These are phyloP conservation scores for Palythoa heliodiscus DNA, from an alignment of 92 coral and sea anemone species.

Conservation along the genomic window DNA sequence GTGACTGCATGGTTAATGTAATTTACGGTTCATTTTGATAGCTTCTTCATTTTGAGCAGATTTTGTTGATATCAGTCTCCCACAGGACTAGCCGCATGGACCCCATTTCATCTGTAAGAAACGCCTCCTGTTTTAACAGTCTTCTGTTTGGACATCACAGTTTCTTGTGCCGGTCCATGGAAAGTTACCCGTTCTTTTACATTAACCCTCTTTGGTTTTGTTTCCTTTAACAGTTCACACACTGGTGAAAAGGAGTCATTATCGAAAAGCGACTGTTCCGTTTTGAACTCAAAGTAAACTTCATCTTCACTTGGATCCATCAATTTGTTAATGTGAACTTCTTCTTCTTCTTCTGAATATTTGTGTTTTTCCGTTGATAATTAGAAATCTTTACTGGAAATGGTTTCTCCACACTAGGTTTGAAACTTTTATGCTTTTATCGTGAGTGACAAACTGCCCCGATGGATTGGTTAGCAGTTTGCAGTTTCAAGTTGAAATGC, in stretches of 20 bases:
- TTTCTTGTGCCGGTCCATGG: slow-evolving; percentile 36
- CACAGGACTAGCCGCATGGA: slow-evolving; percentile 24
- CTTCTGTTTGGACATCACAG: background rate
- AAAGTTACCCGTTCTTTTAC: slow-evolving; percentile 36
- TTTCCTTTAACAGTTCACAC: background rate
- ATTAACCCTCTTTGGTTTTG: background rate
- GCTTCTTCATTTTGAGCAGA: slow-evolving; percentile 22
- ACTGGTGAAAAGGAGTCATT: background rate
- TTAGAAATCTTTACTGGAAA: slow-evolving; percentile 62
- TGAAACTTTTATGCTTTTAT: slow-evolving; percentile 63
- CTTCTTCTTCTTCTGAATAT: slow-evolving; percentile 46
- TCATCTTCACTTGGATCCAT: slow-evolving; percentile 37
- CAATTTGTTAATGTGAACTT: slow-evolving; percentile 60
- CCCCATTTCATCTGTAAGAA: slow-evolving; percentile 29
- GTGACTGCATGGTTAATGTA: slow-evolving; percentile 47
- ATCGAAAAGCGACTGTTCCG: background rate
- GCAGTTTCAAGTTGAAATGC: slow-evolving; percentile 59
- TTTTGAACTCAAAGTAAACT: slow-evolving; percentile 36
- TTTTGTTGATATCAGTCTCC: slow-evolving; percentile 41
- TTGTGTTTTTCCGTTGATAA: slow-evolving; percentile 57
- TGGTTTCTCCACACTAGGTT: slow-evolving; percentile 51
- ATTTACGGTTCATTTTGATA: slow-evolving; percentile 46
- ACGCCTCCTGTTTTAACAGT: slow-evolving; percentile 33
- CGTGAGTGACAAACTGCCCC: slow-evolving; percentile 70
- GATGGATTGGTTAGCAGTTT: slow-evolving; percentile 38